phyloP scores from a whole-genome alignment of 2,888 invertebrate species.

The Folsomia manolachei region DNA sequence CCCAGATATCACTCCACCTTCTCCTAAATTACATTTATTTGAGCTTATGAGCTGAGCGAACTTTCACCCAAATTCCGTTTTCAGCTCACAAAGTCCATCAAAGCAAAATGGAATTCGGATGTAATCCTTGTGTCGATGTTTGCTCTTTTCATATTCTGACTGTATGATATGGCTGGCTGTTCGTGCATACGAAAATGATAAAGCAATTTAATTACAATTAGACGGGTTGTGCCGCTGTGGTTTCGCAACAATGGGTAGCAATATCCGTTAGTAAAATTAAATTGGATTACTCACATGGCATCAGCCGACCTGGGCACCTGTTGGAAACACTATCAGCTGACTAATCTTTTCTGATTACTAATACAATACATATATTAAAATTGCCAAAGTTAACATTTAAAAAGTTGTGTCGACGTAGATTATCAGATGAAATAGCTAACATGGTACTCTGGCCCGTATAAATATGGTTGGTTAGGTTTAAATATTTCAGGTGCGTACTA shows the following conservation, averaged over 20 bases:
- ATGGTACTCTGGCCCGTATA: too few species aligned
- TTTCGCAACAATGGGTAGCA: background rate
- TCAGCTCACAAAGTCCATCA: background rate
- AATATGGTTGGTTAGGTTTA: too few species aligned
- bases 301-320: background rate
- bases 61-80: background rate
- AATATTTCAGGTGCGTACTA: too few species aligned
- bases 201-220: background rate
- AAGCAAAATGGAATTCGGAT: background rate
- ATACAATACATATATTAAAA: background rate
- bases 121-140: background rate
- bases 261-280: background rate
- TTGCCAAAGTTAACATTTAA: background rate
- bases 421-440: too few species aligned
- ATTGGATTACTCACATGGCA: background rate
- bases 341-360: background rate
- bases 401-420: too few species aligned
- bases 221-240: background rate
- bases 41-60: background rate
- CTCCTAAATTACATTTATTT: background rate
- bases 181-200: background rate
- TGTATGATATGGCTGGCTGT: background rate
- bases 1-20: background rate
- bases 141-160: background rate
- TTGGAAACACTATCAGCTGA: background rate